Base-by-base conservation (phyloP, 1,140 invertebrate species). In the Papilio machaon region DNA sequence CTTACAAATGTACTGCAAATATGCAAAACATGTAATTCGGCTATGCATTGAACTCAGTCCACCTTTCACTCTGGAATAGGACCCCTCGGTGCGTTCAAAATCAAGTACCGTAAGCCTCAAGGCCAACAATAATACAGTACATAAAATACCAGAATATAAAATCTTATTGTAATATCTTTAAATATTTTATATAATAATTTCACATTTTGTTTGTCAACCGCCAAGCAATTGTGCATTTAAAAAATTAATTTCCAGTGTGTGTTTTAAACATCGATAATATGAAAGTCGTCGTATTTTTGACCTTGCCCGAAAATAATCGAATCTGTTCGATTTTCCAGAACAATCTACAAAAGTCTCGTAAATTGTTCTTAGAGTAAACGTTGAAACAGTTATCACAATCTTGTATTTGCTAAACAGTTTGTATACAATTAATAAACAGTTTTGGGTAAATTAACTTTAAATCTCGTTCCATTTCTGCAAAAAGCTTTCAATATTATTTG, bases 261-360 rank as follows among this genome's bases (percentile, higher is more conserved):
- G 23, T 13, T 64, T 70, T 35, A 70, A 70, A 38, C 13, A 17
- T 70, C 4, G 23, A 38, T 70, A 15, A 38, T 70, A 70, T 35
- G 64, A 70, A 70, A 70, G 64, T 70, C 30, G 23, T 15, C 30
- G 2, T 30, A 9, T 52, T 13, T 52, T 23, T 47, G 74, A 30
- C 74, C 74, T 76, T 76, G 74, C 47, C 23, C 47, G 43, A 46
- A 74, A 74, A 76, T 49, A 76, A 70, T 70, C 15, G 30, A 70
- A 35, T 38, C 64, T 30, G 64, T 10, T 70, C 64, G 23, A 6
- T 38, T 70, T 35, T 70, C 64, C 11, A 70, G 64, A 35, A 70
- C 64, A 70, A 70, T 70, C 74, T 52, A 5, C 9, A 75, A 47
- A 46, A 74, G 73, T 23, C 47, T 76, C 19, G 47, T 7, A 9